Percentiles rank a stretch among this genome's conserved stretches.
These are phyloP conservation scores for Hystrix brachyura DNA, from an alignment of 2,113 vertebrate genomes.

Conservation along the genomic window DNA sequence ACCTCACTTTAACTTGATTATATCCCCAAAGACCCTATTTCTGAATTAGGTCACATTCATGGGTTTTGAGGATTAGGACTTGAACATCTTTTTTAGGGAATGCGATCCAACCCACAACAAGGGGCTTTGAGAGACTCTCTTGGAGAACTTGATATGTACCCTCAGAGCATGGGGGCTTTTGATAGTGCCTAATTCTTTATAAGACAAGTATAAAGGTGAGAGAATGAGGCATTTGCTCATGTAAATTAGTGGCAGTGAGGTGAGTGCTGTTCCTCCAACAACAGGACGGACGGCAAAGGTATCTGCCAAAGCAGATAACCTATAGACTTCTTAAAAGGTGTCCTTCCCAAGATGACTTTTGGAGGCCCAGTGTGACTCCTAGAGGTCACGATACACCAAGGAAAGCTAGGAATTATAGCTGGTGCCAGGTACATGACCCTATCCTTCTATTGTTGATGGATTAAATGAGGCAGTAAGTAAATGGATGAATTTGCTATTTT, in stretches of 20 bases:
- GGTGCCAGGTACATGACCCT: not conserved
- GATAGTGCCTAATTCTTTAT: not conserved
- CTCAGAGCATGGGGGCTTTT: not conserved
- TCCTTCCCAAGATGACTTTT: not conserved
- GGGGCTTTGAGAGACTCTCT: not conserved
- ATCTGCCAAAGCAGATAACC: not conserved
- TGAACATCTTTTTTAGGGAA: not conserved
- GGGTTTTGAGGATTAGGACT: not conserved
- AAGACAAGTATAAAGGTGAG: not conserved
- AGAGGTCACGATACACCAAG: not conserved
- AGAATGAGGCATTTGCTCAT: not conserved
- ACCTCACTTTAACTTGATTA: not conserved
- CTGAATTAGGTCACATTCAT: not conserved
- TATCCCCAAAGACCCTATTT: not conserved
- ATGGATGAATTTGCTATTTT: not conserved
- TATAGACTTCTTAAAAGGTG: not conserved
- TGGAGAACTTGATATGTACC: not conserved
- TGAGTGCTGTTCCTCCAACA: not conserved
- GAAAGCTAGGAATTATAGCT: not conserved
- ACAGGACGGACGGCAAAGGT: not conserved
- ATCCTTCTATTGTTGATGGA: not conserved
- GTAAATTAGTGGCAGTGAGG: not conserved
- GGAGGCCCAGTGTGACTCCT: not conserved
- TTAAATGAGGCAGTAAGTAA: not conserved
- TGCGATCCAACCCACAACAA: not conserved